Percentiles rank a stretch among this genome's conserved stretches.
Conservation (phyloP, 2,888 invertebrate genomes). For the Tetranychus piercei region DNA sequence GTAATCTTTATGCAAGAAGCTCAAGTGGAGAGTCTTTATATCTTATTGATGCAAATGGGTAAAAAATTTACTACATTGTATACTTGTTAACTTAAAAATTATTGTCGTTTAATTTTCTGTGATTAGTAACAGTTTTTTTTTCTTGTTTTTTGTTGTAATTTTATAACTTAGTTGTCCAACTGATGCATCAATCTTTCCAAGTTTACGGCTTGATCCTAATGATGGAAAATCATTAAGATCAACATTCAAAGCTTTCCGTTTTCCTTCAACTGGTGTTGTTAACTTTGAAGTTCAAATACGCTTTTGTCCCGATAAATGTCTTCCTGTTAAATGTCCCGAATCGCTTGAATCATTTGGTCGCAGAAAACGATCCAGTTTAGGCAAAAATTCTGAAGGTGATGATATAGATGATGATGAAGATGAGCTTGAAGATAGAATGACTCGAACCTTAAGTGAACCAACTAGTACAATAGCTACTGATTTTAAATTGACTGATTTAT, state of each 20-base stretch:
- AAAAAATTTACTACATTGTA: neutral
- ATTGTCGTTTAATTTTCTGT: neutral
- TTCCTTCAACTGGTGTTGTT: slow-evolving; percentile 36
- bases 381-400: neutral
- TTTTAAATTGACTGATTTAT: neutral
- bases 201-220: slow-evolving; percentile 32
- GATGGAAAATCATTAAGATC: slow-evolving; percentile 33
- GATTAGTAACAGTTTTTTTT: slow-evolving; percentile 5
- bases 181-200: slow-evolving; percentile 36
- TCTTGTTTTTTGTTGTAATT: slow-evolving; percentile 27
- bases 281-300: slow-evolving; percentile 37
- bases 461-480: neutral
- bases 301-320: slow-evolving; percentile 36
- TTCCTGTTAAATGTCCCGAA: slow-evolving; percentile 31
- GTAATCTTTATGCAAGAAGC: slow-evolving; percentile 36
- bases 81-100: slow-evolving; percentile 11
- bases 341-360: slow-evolving; percentile 16
- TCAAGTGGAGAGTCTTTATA: slow-evolving; percentile 36
- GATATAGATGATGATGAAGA: neutral
- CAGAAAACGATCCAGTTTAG: slow-evolving; percentile 13
- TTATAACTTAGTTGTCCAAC: slow-evolving; percentile 31
- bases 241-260: slow-evolving; percentile 37
- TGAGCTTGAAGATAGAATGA: neutral
- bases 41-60: slow-evolving; percentile 34
- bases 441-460: neutral